phyloP scores from a whole-genome alignment of 2,888 invertebrate genomes.

The Melanophora roralis region DNA sequence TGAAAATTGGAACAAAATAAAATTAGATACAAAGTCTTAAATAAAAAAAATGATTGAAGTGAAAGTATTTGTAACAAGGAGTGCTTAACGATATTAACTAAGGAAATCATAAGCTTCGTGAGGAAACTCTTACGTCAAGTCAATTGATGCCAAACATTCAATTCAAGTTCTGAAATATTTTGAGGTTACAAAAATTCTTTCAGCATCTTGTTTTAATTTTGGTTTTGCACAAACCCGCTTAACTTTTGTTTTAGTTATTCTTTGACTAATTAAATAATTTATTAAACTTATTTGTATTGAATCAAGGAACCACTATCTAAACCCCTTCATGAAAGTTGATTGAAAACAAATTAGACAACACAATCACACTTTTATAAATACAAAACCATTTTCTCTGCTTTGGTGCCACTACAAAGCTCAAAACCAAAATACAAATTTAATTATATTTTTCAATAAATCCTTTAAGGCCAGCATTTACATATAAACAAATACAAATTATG shows the following conservation, averaged over 20 bases:
- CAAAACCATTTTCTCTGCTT: background rate
- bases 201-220: too few species aligned
- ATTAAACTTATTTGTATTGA: background rate
- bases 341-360: background rate
- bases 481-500: constrained; percentile 2
- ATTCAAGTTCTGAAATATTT: too few species aligned
- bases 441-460: constrained; percentile 32
- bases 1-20: too few species aligned
- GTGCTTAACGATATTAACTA: too few species aligned
- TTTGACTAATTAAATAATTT: background rate
- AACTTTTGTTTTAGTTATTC: background rate
- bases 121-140: too few species aligned
- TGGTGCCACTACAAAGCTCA: background rate
- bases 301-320: background rate
- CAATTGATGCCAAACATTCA: too few species aligned
- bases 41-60: too few species aligned
- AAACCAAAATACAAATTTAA: constrained; percentile 21
- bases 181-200: too few species aligned
- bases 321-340: background rate
- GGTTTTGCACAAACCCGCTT: too few species aligned
- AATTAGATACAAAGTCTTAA: too few species aligned
- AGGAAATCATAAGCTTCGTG: too few species aligned
- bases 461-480: constrained; percentile 8
- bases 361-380: constrained; percentile 20
- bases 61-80: too few species aligned